Evolutionary conservation across 2,888 invertebrate species (phyloP), one percentile per base, ranked within the genome.

Genomic region (Acronicta aceris): DNA sequence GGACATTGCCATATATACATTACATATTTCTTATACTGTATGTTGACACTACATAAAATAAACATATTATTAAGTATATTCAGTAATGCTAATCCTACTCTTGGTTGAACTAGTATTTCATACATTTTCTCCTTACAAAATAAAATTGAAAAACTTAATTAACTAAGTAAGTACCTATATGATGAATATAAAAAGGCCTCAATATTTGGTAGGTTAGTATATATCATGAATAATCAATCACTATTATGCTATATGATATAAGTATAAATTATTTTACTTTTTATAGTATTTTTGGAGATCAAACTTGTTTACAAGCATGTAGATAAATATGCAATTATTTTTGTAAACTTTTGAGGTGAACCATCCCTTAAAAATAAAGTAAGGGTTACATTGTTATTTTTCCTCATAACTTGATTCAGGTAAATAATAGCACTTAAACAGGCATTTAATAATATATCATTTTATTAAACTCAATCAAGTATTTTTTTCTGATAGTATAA

Each of bases 261-360:
- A 10, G 51, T 9, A 8, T 17, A 12, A 17, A 38, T 15, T 42
- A 43, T 50, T n/a, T n/a, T 42, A 59, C 7, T 30, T 60, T 48
- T 46, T 16, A 33, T 12, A 38, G 7, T 12, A 13, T 36, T 5
- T 36, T 13, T 36, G 13, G 6, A 36, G 13, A 36, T 13, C 12
- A 36, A 33, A 46, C 59, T 47, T 53, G 45, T 52, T 41, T 52
- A 58, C 43, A 59, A 57, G 66, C 59, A 47, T 60, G 47, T 48
- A 65, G 0, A 5, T 6, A 36, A 63, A 45, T 65, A 57, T 49
- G 52, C 10, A 60, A 38, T 56, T 65, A 59, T 79, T 78, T 91
- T 92, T 93, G 93, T 93, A 94, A 93, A 94, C 93, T 93, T 94
- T 94, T 94, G 94, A 93, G 92, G 86, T 86, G 72, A 87, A 86